phyloP scores from a whole-genome alignment of 2,113 vertebrate genomes.

The Heterotilapia buettikoferi region DNA sequence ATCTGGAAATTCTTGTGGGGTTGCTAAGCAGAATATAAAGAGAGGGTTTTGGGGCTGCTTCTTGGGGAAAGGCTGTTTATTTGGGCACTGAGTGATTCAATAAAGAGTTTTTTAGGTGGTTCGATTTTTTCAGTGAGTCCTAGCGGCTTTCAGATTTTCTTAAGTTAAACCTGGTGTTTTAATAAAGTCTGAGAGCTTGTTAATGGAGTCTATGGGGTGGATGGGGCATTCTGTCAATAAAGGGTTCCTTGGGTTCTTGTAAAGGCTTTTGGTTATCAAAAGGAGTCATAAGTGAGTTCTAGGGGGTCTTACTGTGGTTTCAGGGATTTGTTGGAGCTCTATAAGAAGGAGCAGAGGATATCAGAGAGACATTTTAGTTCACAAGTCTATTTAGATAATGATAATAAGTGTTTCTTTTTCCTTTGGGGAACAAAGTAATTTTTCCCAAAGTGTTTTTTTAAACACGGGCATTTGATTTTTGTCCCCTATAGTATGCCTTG shows the following conservation, averaged over 20 bases:
- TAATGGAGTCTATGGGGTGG: not conserved
- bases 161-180: not conserved
- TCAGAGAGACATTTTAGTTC: not conserved
- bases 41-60: rapidly evolving
- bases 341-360: not conserved
- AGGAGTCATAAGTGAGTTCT: not conserved
- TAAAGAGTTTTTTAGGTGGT: not conserved
- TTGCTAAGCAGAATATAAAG: not conserved
- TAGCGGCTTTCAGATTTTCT: not conserved
- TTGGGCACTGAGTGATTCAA: not conserved
- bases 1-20: not conserved
- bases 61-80: not conserved
- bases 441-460: not conserved
- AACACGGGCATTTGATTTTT: not conserved
- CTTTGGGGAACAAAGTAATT: not conserved
- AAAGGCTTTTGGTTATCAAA: not conserved
- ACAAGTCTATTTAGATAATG: not conserved
- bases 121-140: not conserved
- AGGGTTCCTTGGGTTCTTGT: not conserved
- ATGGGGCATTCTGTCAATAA: not conserved
- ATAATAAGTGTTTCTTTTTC: not conserved
- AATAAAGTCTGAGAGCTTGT: not conserved
- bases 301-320: not conserved
- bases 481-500: not conserved
- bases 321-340: not conserved